A percentile compares a stretch with the other conserved stretches of the same genome.
These are phyloP conservation scores for Drosophila maculinotata DNA, from an alignment of 2,888 invertebrate genomes.

Conservation along the genomic window DNA sequence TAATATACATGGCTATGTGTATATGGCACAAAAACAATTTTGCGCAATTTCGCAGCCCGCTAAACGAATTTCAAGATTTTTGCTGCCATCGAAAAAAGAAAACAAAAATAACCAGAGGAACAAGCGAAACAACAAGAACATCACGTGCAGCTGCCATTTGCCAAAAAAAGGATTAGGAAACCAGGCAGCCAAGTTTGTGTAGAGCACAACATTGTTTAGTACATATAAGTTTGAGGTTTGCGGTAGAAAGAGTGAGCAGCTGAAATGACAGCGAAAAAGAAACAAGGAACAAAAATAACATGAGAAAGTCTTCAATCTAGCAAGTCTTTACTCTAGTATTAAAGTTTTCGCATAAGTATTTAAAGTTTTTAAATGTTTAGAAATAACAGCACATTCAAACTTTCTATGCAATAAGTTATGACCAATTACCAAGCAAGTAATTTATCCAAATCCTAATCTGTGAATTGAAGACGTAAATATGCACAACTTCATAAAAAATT, in stretches of 20 bases:
- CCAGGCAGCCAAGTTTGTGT: conserved; percentile 17
- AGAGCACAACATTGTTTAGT: conserved; percentile 12
- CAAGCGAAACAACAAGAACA: conserved; percentile 7
- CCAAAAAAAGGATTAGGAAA: conserved; percentile 28
- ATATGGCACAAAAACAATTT: conserved; percentile 58
- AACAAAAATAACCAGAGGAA: conserved; percentile 5
- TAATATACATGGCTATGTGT: conserved; percentile 15
- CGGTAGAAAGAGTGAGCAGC: not conserved
- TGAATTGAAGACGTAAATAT: no score
- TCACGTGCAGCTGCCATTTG: conserved; percentile 29
- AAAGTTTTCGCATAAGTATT: not conserved
- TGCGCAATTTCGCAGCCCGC: conserved; percentile 70
- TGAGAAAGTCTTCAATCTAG: no score
- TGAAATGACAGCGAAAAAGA: conserved; percentile 4
- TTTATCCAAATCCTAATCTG: no score
- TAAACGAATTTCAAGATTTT: conserved; percentile 72
- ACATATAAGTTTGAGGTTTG: conserved; percentile 38
- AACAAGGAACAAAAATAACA: conserved; percentile 12
- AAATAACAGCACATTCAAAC: not conserved
- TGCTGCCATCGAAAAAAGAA: conserved; percentile 11
- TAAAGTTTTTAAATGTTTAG: no score
- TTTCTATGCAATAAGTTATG: no score
- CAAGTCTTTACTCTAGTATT: conserved; percentile 10
- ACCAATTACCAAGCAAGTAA: no score
- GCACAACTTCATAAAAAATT: not conserved